Percentiles rank a stretch among this genome's conserved stretches.
Evolutionary conservation across 2,797 vertebrate species (phyloP).

Genomic region (Lacerta agilis): DNA sequence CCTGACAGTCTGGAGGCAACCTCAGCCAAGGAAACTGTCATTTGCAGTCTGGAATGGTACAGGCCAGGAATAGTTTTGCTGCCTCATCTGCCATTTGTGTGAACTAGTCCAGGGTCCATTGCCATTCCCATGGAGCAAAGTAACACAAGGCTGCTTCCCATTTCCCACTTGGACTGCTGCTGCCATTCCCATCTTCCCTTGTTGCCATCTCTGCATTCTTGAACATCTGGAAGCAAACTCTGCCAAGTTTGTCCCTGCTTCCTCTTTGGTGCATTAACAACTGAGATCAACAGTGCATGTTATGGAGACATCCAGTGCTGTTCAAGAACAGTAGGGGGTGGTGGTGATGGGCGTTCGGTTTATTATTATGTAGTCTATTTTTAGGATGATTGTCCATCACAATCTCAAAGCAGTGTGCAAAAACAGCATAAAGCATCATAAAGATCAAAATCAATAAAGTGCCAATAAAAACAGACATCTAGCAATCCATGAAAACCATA

Average conservation of each 20-base stretch:
- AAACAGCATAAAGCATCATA: slow-evolving; percentile 5
- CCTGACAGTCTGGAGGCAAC: background rate
- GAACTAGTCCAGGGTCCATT: background rate
- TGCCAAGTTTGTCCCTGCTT: background rate
- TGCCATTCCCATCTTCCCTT: background rate
- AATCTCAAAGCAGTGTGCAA: slow-evolving; percentile 2
- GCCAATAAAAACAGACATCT: slow-evolving; percentile 16
- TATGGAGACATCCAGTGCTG: background rate
- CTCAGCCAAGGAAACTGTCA: background rate
- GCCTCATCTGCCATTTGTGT: background rate
- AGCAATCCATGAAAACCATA: slow-evolving; percentile 9
- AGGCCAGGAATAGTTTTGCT: background rate
- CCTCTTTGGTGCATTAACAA: background rate
- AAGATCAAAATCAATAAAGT: slow-evolving; percentile 30
- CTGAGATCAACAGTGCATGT: background rate
- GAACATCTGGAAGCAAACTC: background rate
- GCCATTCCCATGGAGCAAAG: background rate
- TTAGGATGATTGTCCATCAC: slow-evolving; percentile 7
- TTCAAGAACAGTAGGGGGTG: background rate
- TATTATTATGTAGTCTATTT: slow-evolving; percentile 11
- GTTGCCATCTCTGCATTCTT: background rate
- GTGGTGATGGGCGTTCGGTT: background rate
- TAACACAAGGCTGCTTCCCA: background rate
- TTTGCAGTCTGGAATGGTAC: background rate
- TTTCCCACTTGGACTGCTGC: background rate